Conservation (phyloP, 1,140 invertebrate genomes). For the Heliconius hermathena region DNA sequence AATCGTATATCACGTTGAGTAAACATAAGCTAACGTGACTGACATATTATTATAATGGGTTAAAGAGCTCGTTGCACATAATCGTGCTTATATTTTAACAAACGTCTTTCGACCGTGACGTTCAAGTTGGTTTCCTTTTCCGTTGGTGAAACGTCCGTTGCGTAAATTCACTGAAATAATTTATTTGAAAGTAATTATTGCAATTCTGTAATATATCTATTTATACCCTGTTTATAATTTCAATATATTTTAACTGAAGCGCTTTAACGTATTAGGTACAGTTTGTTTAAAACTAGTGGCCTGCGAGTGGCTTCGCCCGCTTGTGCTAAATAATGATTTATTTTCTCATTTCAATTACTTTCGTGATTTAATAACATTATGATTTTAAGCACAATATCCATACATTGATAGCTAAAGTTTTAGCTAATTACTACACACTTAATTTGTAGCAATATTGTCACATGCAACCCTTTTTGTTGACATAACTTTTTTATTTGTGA, state of each 20-base stretch:
- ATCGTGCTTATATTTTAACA: conserved; percentile 21
- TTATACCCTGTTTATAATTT: not conserved
- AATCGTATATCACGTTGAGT: not conserved
- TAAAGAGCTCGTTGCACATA: conserved; percentile 20
- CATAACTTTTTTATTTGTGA: too few relatives aligned
- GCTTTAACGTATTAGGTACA: not conserved
- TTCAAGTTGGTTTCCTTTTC: conserved; percentile 61
- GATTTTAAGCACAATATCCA: too few relatives aligned
- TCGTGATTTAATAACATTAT: too few relatives aligned
- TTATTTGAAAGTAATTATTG: conserved; percentile 16
- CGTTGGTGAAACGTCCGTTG: conserved; percentile 65
- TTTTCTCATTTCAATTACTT: too few relatives aligned
- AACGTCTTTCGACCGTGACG: conserved; percentile 56
- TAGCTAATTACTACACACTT: too few relatives aligned
- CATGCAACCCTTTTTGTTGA: too few relatives aligned
- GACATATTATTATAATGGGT: conserved; percentile 22
- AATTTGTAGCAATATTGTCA: too few relatives aligned
- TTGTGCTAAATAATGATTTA: too few relatives aligned
- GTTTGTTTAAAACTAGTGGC: too few relatives aligned
- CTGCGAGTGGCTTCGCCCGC: too few relatives aligned
- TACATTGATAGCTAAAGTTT: too few relatives aligned
- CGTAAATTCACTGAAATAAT: conserved; percentile 48
- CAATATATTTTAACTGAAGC: not conserved
- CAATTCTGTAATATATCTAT: not conserved
- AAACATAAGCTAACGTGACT: conserved; percentile 11